Base-by-base conservation (phyloP, 2,888 invertebrate species). In the Phragmatobia fuliginosa region DNA sequence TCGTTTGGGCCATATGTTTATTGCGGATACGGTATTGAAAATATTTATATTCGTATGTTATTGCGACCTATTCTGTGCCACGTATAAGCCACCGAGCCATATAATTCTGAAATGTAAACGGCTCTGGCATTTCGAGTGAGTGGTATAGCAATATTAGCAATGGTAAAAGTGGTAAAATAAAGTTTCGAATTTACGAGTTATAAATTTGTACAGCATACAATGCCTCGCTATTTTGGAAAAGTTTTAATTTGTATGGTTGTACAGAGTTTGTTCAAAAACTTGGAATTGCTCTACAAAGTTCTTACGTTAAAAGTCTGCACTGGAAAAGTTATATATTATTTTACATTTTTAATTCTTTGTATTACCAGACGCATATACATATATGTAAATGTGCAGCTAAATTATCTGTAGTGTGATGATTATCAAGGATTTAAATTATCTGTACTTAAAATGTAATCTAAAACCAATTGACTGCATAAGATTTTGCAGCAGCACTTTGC, bases 1-100 rank as follows among this genome's bases (percentile, higher is more conserved):
- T 72, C 67, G 62, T n/a, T 16, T 56, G 25, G 59, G 52, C 18
- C 83, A 85, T 75, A 74, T 84, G 84, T 83, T 83, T 74, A 77
- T 79, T 82, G 81, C 85, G 86, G 87, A 89, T 85, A 80, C 85
- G 82, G 81, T 83, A 78, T 78, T 65, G 76, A 75, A 76, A 78
- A 75, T 80, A 78, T 83, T 80, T 77, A 73, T 71, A 62, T 72
- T 73, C 33, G 66, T 60, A 62, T 76, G 62, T 71, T 76, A 67
- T 80, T 62, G 21, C 31, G 32, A 59, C 59, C 31, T 59, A 59
- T 59, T 49, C 67, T 14, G 52, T 25, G 71, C n/a, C 7, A 33
- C 5, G 5, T 66, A 61, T 71, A 59, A 58, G 68, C 33, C 60
- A 49, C 61, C 41, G 68, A 66, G 65, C 45, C 56, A 45, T 59